Base-by-base conservation (phyloP, 1,140 invertebrate species). In the Notospermus geniculatus region DNA sequence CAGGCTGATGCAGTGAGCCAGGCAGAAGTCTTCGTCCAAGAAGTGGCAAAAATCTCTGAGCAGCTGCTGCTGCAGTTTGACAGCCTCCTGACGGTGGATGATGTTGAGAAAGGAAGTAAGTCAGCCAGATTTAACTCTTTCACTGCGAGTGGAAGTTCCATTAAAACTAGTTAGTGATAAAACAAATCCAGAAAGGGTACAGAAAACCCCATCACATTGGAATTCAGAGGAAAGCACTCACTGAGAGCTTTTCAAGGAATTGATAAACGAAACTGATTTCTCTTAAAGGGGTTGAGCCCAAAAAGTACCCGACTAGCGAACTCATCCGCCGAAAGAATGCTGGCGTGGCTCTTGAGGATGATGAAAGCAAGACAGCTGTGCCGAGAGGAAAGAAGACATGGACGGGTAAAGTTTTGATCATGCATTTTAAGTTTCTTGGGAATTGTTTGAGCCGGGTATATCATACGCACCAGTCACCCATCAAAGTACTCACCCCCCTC, bases 101-200 rank as follows among this genome's bases (percentile, higher is more conserved):
- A 80, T 59, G 70, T 78, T 13, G 66, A 72, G 22, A 75, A 72
- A 71, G 78, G 78, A 73, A 67, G 78, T 80, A 71, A 73, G 77
- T 59, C 5, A 15, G 32, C 15, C 32, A 7, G 19, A 58, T 4
- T 4, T 5, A 17, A 23, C 17, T 4, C 17, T 52, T 23, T 52
- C 50, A 25, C n/a, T n/a, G n/a, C n/a, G n/a, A n/a, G n/a, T n/a
- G n/a, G n/a, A n/a, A n/a, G n/a, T n/a, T n/a, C n/a, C n/a, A n/a
- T n/a, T n/a, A n/a, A n/a, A n/a, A n/a, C n/a, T n/a, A n/a, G n/a
- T n/a, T n/a, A n/a, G n/a, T n/a, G n/a, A n/a, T n/a, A n/a, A n/a
- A n/a, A n/a, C n/a, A n/a, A n/a, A n/a, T n/a, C n/a, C n/a, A n/a
- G n/a, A n/a, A n/a, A n/a, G n/a, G n/a, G n/a, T n/a, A n/a, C n/a